A percentile compares a stretch with the other conserved stretches of the same genome.
phyloP scores from a whole-genome alignment of 2,888 invertebrate species.

The Nezara viridula region DNA sequence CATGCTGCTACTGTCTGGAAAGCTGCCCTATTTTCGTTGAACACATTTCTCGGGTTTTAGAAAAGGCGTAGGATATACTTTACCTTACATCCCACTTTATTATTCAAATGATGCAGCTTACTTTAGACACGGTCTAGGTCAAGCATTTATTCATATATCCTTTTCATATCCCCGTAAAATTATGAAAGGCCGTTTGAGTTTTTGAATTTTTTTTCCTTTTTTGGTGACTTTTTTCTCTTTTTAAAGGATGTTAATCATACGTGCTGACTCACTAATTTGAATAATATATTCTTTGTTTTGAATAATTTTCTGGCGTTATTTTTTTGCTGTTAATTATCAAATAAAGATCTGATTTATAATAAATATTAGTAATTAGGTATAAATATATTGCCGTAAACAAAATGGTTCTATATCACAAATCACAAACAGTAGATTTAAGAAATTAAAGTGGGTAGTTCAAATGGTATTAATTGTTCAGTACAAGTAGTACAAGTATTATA shows the following conservation, averaged over 20 bases:
- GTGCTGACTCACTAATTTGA: no score
- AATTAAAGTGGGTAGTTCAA: no score
- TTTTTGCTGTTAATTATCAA: no score
- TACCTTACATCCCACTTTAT: background rate
- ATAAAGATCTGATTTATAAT: no score
- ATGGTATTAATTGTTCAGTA: no score
- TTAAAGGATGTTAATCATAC: background rate
- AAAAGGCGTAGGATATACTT: background rate
- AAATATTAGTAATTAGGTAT: no score
- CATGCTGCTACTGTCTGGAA: background rate
- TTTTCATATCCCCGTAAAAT: background rate
- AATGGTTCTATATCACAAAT: no score
- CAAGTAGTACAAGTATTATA: no score
- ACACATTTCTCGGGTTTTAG: background rate
- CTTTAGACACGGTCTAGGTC: background rate
- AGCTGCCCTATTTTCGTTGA: background rate
- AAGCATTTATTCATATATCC: background rate
- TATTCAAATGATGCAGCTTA: background rate
- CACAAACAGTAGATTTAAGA: no score
- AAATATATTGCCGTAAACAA: no score
- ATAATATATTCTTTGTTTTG: no score
- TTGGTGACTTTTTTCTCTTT: background rate
- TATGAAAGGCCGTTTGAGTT: background rate
- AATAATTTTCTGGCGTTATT: no score
- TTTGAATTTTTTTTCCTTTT: background rate